Base-by-base conservation (phyloP, 2,888 invertebrate genomes). In the Chrysodeixis includens region DNA sequence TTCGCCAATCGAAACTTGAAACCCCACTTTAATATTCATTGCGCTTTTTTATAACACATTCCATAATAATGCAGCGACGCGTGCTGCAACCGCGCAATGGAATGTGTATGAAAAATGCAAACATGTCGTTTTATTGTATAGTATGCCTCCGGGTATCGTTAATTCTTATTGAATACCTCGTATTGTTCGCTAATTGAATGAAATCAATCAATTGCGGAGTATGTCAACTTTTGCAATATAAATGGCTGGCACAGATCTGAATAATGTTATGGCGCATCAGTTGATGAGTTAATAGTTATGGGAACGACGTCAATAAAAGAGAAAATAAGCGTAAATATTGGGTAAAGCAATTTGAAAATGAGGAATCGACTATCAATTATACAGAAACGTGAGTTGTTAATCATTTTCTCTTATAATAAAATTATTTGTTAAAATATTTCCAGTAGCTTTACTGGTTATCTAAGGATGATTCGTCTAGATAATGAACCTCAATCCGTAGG, bases 171-270 rank as follows among this genome's bases (percentile, higher is more conserved):
- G 85, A 82, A 83, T 78, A 79, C 76, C 78, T 83, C 76, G 82
- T 81, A 85, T 86, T 85, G 84, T 85, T 82, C 76, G 75, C 78
- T 88, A 87, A 89, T 85, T 88, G 86, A 86, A 83, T 83, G 83
- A 78, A 79, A 84, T 83, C 80, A 78, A 82, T 84, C 80, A 81
- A 77, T 76, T 81, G 77, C 62, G 62, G 51, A 14, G 55, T 58
- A 66, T 70, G 69, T 73, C 46, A 72, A 70, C 56, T 68, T 70
- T 66, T 56, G 56, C 35, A 66, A 58, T 55, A 32, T 65, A 70
- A 63, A 53, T 61, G 68, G 60, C 68, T 56, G 58, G 55, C 35
- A 14, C 69, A 62, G 54, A 64, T 12, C 12, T 40, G 20, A 63
- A 63, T 61, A 22, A 69, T 51, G 26, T 22, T 60, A 32, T 20